Evolutionary conservation across 2,797 vertebrate genomes (phyloP), one percentile per base, ranked within the genome.

Genomic region (Perodicticus potto): DNA sequence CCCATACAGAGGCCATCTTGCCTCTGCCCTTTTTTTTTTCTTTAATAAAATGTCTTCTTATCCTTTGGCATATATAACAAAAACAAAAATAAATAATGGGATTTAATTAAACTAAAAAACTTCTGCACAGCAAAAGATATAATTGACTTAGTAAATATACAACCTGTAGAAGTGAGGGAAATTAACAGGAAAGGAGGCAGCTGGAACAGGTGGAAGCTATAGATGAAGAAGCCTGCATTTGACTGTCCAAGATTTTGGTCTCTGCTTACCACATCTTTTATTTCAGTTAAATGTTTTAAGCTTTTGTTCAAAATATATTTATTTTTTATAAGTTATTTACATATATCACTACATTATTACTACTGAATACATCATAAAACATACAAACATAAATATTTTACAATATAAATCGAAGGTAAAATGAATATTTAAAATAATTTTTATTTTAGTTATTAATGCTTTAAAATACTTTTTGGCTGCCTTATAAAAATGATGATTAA

Each of bases 381-480:
- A 19, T 74, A 45, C 10, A 93, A 29, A 70, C 91, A 67, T 34
- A 91, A 29, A 86, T 61, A 89, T 61, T 82, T 85, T 14, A 43
- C 88, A 80, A 90, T 61, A 70, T 34, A 90, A 91, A 20, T 11
- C 82, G 34, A 81, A 85, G 20, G 27, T 87, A 89, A 93, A 91
- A 85, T 86, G 40, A 59, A 43, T 95, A 86, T 93, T 91, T 92
- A 86, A 95, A 74, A 78, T 82, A 86, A 74, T 86, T 95, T 97
- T 85, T 86, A 78, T 85, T 93, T 93, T 93, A 32, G 10, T 83
- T 84, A 82, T 86, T 85, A 95, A 86, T 78, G 74, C 11, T 80
- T 96, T 80, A 91, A 37, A 80, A 82, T 86, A 61, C 12, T 16
- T 86, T 81, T 95, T 93, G 86, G 23, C 10, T 93, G 32, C 16